These are phyloP conservation scores for Callipepla californica DNA, from an alignment of 2,113 vertebrate genomes.

Conservation along the genomic window DNA sequence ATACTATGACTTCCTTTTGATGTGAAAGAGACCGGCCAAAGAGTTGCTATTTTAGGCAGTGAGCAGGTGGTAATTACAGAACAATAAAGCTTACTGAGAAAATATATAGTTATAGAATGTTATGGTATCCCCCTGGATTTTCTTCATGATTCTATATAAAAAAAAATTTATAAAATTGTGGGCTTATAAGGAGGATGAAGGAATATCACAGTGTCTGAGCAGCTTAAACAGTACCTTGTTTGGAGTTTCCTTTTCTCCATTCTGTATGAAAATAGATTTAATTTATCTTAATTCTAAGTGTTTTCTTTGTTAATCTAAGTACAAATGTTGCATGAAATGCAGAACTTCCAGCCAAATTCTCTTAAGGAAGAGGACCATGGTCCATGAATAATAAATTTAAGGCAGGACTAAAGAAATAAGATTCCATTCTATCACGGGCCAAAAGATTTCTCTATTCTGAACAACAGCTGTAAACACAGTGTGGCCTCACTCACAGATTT, in stretches of 20 bases:
- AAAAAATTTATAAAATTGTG: background rate
- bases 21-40: slow-evolving; percentile 69
- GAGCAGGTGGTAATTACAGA: slow-evolving; percentile 72
- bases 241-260: slow-evolving; percentile 44
- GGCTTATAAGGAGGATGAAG: background rate
- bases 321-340: slow-evolving; percentile 64
- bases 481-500: slow-evolving; percentile 1
- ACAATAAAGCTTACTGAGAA: slow-evolving; percentile 56
- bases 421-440: background rate
- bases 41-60: slow-evolving; percentile 78
- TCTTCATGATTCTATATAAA: slow-evolving; percentile 40
- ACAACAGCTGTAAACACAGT: slow-evolving; percentile 52
- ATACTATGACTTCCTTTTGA: slow-evolving; percentile 80
- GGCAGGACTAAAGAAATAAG: slow-evolving; percentile 57
- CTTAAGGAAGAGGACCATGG: slow-evolving; percentile 21
- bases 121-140: slow-evolving; percentile 56
- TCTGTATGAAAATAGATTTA: slow-evolving; percentile 52
- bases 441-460: slow-evolving; percentile 37
- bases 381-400: slow-evolving; percentile 70
- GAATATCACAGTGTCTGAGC: background rate
- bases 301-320: slow-evolving; percentile 73
- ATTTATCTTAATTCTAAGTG: slow-evolving; percentile 52
- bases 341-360: slow-evolving; percentile 47
- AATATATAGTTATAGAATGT: slow-evolving; percentile 47
- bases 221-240: background rate